Base-by-base conservation (phyloP, 1,140 invertebrate species). In the Lineus longissimus region DNA sequence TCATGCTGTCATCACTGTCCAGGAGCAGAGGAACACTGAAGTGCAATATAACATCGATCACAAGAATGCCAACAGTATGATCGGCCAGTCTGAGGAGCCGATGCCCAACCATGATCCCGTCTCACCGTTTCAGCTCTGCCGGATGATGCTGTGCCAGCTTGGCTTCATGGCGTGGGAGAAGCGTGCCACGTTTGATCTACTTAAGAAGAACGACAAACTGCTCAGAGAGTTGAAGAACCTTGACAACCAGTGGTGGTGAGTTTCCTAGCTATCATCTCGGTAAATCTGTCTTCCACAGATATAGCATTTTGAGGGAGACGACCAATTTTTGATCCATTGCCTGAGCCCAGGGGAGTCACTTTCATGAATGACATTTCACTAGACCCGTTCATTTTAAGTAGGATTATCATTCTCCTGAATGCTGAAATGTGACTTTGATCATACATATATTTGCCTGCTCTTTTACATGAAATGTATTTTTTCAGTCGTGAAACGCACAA, bases 401-500 rank as follows among this genome's bases (percentile, higher is more conserved):
- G n/a, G n/a, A n/a, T n/a, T n/a, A n/a, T n/a, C n/a, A n/a, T n/a
- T n/a, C n/a, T n/a, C n/a, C n/a, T n/a, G n/a, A n/a, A n/a, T n/a
- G n/a, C n/a, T n/a, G n/a, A n/a, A n/a, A n/a, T n/a, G n/a, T n/a
- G n/a, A n/a, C n/a, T n/a, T n/a, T n/a, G n/a, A n/a, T n/a, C n/a
- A n/a, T n/a, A n/a, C n/a, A n/a, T n/a, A n/a, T n/a, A n/a, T n/a
- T n/a, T n/a, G n/a, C n/a, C n/a, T n/a, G n/a, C n/a, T n/a, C n/a
- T n/a, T n/a, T n/a, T n/a, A n/a, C n/a, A n/a, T n/a, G n/a, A n/a
- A n/a, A n/a, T n/a, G n/a, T n/a, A n/a, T 59, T 70, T 55, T 78
- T 81, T 27, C 76, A 90, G 90, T 70, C 87, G 97, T 27, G 97
- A 99, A 78, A 97, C 95, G 0, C 97, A 99, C 81, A 99, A 99